A percentile compares a stretch with the other conserved stretches of the same genome.
phyloP scores from a whole-genome alignment of 2,888 invertebrate species.

The Orchestes rusci region DNA sequence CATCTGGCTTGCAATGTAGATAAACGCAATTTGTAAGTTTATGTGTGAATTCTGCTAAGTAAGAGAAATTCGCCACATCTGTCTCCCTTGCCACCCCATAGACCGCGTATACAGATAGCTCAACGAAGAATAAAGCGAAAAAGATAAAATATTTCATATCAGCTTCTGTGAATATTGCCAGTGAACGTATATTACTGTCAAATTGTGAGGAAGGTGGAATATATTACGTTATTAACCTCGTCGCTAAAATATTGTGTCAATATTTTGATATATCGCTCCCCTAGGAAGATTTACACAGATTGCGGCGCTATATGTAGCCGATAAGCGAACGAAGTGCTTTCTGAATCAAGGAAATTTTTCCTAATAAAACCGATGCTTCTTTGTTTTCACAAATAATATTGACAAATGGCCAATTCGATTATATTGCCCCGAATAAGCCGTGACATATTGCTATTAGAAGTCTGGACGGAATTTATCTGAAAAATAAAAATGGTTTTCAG shows the following conservation, averaged over 20 bases:
- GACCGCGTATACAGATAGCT: neutral
- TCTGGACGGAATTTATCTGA: conserved; percentile 16
- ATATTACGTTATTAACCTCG: conserved; percentile 23
- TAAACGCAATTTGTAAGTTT: too few species aligned
- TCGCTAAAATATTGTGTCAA: conserved; percentile 25
- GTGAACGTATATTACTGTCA: conserved; percentile 20
- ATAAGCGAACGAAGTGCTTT: conserved; percentile 25
- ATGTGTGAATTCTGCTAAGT: neutral
- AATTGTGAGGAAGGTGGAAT: conserved; percentile 21
- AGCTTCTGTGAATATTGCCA: conserved; percentile 7
- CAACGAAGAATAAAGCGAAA: neutral
- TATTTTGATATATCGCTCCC: conserved; percentile 23
- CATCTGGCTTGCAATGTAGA: too few species aligned
- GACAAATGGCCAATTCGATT: conserved; percentile 23
- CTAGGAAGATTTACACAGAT: conserved; percentile 23
- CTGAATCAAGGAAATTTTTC: conserved; percentile 23
- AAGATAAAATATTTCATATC: conserved; percentile 16
- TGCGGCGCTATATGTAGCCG: conserved; percentile 21
- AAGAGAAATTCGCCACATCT: neutral
- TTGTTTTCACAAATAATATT: conserved; percentile 24
- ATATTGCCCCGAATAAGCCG: conserved; percentile 19
- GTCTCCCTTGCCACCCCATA: neutral
- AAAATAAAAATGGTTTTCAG: conserved; percentile 16
- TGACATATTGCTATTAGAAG: conserved; percentile 23
- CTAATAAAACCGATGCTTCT: conserved; percentile 22